Evolutionary conservation across 2,888 invertebrate genomes (phyloP).

Genomic region (Leptinotarsa peninsularis): DNA sequence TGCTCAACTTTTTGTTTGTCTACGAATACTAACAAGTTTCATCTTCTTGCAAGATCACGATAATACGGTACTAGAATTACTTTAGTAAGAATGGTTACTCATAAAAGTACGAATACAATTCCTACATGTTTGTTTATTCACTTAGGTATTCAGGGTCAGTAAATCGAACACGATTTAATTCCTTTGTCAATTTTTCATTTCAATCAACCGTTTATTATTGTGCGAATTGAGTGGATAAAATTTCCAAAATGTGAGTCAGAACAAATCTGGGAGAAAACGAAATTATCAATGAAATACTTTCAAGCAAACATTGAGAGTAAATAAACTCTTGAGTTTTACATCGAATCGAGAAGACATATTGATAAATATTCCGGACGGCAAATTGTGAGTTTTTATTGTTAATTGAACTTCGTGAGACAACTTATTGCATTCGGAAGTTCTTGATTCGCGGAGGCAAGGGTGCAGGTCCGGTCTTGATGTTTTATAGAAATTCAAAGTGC

Average conservation of each 20-base stretch:
- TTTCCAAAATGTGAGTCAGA: neutral
- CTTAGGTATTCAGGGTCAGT: too few species aligned
- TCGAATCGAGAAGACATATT: too few species aligned
- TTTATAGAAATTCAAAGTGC: too few species aligned
- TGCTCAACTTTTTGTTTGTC: slow-evolving; percentile 29
- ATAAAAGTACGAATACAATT: neutral
- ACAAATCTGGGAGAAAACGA: neutral
- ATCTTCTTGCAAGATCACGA: slow-evolving; percentile 37
- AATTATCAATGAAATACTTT: neutral
- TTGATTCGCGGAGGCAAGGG: too few species aligned
- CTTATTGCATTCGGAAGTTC: too few species aligned
- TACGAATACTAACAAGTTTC: slow-evolving; percentile 39
- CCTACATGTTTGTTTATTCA: neutral
- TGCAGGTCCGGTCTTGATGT: too few species aligned
- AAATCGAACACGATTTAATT: too few species aligned
- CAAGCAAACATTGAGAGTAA: neutral
- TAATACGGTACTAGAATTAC: slow-evolving; percentile 12
- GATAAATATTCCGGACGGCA: too few species aligned
- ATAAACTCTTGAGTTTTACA: too few species aligned
- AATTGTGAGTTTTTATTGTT: too few species aligned
- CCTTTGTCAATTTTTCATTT: too few species aligned
- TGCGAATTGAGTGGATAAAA: neutral
- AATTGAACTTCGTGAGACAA: too few species aligned
- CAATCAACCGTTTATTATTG: neutral
- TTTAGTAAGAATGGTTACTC: neutral